Evolutionary conservation across 2,113 vertebrate genomes (phyloP), one percentile per base, ranked within the genome.

Genomic region (Alces alces): DNA sequence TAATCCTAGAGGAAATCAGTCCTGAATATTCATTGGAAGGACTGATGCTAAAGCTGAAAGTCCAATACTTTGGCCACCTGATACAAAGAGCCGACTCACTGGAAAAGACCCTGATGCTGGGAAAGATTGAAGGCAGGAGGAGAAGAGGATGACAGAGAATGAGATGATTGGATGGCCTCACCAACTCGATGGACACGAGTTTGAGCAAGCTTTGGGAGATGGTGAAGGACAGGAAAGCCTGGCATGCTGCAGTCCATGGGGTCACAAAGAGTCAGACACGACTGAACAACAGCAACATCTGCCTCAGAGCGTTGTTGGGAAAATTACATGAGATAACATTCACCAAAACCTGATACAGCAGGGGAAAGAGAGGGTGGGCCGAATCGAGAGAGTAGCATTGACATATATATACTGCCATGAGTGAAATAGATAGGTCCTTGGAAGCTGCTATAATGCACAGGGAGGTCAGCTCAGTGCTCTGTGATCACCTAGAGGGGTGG

Each of bases 301-400:
- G n/a, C 19, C 66, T 39, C 66, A 39, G 66, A 70, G 19, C 10
- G n/a, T 23, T 70, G 64, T 21, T 39, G n/a, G n/a, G 19, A 70
- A 70, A 70, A 39, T 39, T 70, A 70, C n/a, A 70, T 23, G 66
- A 70, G 66, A 70, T 12, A 23, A 70, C 9, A 39, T 10, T 70
- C 66, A 39, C 19, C 66, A 39, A 70, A 70, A 39, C 10, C 66
- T 39, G 66, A 70, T 9, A 5, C n/a, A 36, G 64, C 64, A 11
- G 19, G n/a, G n/a, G 66, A 70, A 70, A 12, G 66, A 54, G 52
- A 39, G 19, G 9, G 17, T 39, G 19, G 66, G 66, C 23, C 0
- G 2, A 12, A 39, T 23, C 0, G n/a, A 70, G n/a, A 70, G n/a
- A 39, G 19, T 1, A 39, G 66, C 66, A 3, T 11, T 5, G n/a